A percentile compares a stretch with the other conserved stretches of the same genome.
phyloP scores from a whole-genome alignment of 2,797 vertebrate genomes.

The Okamejei kenojei region DNA sequence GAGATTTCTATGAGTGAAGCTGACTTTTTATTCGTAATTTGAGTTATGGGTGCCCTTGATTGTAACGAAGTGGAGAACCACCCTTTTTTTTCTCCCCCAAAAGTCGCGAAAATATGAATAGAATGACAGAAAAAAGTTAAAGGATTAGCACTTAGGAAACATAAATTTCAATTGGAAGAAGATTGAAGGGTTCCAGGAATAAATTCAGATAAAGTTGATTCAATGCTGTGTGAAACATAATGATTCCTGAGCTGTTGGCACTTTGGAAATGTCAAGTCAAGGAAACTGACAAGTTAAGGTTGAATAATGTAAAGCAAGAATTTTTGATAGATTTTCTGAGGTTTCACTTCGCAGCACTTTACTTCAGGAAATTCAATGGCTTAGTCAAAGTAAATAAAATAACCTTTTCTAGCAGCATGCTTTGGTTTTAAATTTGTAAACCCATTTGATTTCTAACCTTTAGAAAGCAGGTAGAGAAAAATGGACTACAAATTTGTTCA shows the following conservation, averaged over 20 bases:
- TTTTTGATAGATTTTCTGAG: not conserved
- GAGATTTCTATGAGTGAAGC: too few relatives aligned
- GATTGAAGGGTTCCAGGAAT: not conserved
- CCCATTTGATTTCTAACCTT: not conserved
- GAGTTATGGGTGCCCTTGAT: too few relatives aligned
- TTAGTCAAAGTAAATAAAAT: not conserved
- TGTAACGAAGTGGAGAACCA: not conserved
- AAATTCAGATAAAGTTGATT: not conserved
- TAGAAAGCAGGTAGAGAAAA: not conserved
- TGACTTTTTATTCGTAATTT: too few relatives aligned
- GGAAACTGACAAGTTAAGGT: not conserved
- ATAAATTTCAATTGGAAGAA: not conserved
- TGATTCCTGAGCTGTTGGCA: conserved; percentile 1
- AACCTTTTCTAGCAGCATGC: not conserved
- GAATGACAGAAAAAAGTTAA: not conserved
- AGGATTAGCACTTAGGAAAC: not conserved
- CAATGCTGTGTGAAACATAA: conserved; percentile 19
- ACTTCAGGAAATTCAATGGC: not conserved
- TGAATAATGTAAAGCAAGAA: not conserved
- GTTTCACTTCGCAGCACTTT: not conserved
- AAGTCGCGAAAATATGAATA: not conserved
- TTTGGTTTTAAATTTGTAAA: not conserved
- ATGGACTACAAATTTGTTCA: too few relatives aligned
- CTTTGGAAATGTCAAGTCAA: conserved; percentile 17
- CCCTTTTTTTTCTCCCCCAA: not conserved